Evolutionary conservation across 2,113 vertebrate species (phyloP).

Genomic region (Empidonax traillii): DNA sequence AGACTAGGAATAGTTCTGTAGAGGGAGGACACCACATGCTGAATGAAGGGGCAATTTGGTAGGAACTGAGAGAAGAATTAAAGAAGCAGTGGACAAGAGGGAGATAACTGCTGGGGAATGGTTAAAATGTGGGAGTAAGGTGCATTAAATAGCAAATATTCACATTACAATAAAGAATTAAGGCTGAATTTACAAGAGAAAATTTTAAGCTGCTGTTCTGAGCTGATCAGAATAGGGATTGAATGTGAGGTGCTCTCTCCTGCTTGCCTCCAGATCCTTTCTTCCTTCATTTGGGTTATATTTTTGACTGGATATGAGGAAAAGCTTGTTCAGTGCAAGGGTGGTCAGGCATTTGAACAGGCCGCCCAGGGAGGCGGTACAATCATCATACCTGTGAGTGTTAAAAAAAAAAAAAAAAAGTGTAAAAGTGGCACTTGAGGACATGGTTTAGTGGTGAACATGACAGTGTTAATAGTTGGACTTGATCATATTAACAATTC

Average conservation of each 20-base stretch:
- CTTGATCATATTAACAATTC: neutral
- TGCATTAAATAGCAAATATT: neutral
- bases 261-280: neutral
- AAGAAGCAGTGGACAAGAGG: neutral
- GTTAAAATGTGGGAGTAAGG: neutral
- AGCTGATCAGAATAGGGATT: neutral
- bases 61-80: neutral
- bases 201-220: neutral
- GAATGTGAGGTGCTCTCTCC: neutral
- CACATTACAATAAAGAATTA: neutral
- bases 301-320: neutral
- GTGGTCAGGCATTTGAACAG: neutral
- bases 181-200: neutral
- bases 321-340: neutral
- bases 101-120: neutral
- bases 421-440: neutral
- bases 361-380: neutral
- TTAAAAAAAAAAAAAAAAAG: neutral
- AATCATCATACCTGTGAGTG: neutral
- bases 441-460: neutral
- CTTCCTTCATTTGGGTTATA: neutral
- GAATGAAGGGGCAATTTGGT: neutral
- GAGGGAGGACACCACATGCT: accelerated
- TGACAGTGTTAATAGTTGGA: neutral
- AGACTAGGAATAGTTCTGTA: neutral